These are phyloP conservation scores for Esperia sulphurella DNA, from an alignment of 2,888 invertebrate species.

Conservation along the genomic window DNA sequence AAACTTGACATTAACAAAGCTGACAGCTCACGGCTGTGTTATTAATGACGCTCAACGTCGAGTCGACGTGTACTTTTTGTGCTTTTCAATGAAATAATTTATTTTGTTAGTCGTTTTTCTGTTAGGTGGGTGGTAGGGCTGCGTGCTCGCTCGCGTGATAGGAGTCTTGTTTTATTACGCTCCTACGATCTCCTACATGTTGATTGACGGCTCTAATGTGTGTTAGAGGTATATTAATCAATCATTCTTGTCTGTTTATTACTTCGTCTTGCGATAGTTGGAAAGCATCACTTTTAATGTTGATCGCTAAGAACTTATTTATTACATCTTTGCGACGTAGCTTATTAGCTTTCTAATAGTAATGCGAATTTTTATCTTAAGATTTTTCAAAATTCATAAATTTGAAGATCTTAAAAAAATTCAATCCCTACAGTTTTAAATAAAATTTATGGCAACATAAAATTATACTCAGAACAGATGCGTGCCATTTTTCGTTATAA, in stretches of 20 bases:
- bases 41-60: slow-evolving; percentile 62
- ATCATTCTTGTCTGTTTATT: slow-evolving; percentile 58
- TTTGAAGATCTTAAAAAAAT: neutral
- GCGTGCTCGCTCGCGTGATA: slow-evolving; percentile 55
- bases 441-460: slow-evolving; percentile 4
- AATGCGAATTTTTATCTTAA: neutral
- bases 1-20: slow-evolving; percentile 71
- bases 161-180: slow-evolving; percentile 56
- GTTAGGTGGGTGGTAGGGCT: slow-evolving; percentile 45
- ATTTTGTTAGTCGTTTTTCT: slow-evolving; percentile 55
- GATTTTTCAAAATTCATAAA: neutral
- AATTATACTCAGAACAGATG: slow-evolving; percentile 9
- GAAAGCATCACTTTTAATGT: slow-evolving; percentile 42
- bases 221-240: slow-evolving; percentile 65
- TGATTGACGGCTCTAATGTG: slow-evolving; percentile 71
- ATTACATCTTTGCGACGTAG: slow-evolving; percentile 33
- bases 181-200: slow-evolving; percentile 34
- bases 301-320: slow-evolving; percentile 50
- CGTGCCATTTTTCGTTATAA: slow-evolving; percentile 6
- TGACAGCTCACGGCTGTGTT: slow-evolving; percentile 76
- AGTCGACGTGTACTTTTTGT: slow-evolving; percentile 46
- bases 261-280: slow-evolving; percentile 39
- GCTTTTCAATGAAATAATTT: slow-evolving; percentile 64
- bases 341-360: slow-evolving; percentile 13
- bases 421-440: neutral